Base-by-base conservation (phyloP, 2,797 vertebrate genomes). In the Etheostoma perlongum region DNA sequence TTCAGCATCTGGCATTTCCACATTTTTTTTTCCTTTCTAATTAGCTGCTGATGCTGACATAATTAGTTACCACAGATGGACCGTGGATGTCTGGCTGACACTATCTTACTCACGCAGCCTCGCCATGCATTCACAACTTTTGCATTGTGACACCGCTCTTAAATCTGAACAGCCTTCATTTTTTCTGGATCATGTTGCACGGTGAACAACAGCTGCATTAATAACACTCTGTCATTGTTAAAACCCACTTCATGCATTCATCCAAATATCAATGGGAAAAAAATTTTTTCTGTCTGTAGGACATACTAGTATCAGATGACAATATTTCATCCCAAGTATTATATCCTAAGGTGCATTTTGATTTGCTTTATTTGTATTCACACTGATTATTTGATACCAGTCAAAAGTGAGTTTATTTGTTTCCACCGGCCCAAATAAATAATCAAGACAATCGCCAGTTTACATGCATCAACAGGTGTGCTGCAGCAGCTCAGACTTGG, bases 1-100 rank as follows among this genome's bases (percentile, higher is more conserved):
- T 86, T 92, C 86, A 83, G 85, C 91, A 92, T 90, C 88, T 92
- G 91, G 86, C 86, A 88, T 89, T 90, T 87, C 69, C 80, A 80
- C 82, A 82, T 83, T 76, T 88, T 77, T 69, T 77, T 69, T 60
- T 66, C 64, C 52, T 71, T 83, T 91, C 76, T 90, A 90, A 93
- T 92, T 87, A 90, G 83, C 85, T 67, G 79, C 74, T 70, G 80
- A 86, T 57, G 54, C 80, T 74, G 81, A 83, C 85, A 86, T 91
- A 81, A 92, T 91, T 85, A 91, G 81, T 78, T 76, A 16, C 70
- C 85, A 83, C 91, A 89, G 91, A 91, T 92, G 89, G 89, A 83
- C 86, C 5, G 58, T 67, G 72, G 66, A 82, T 76, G 79, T 84
- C 80, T 85, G 82, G 67, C 63, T 79, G 72, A 84, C 86, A 71